Evolutionary conservation across 2,888 invertebrate genomes (phyloP).

Genomic region (Thereva unica): DNA sequence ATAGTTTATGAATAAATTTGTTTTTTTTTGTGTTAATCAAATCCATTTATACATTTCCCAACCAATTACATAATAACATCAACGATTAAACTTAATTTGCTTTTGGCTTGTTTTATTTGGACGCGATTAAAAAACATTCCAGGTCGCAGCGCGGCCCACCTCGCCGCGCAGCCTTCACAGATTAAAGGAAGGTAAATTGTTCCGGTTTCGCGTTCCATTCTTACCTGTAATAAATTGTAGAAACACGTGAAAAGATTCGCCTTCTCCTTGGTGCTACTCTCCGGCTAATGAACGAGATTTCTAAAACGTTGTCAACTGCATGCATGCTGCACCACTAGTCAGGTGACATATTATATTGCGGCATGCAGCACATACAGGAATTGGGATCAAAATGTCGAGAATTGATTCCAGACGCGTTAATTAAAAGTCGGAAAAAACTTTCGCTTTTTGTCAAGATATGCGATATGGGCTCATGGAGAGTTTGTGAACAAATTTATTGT

Average conservation of each 20-base stretch:
- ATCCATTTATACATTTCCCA: no score
- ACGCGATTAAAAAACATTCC: no score
- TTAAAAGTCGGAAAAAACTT: constrained; percentile 27
- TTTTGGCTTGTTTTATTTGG: no score
- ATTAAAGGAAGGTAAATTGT: no score
- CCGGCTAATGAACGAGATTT: constrained; percentile 22
- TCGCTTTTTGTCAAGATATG: constrained; percentile 34
- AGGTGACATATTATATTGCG: neutral
- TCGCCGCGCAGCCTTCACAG: no score
- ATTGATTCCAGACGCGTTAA: constrained; percentile 11
- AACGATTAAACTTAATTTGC: no score
- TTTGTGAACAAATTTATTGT: constrained; percentile 24
- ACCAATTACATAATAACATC: no score
- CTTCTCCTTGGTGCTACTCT: neutral
- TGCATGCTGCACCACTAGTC: constrained; percentile 2
- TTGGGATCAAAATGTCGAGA: constrained; percentile 11
- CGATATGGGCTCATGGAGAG: constrained; percentile 9
- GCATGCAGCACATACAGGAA: neutral
- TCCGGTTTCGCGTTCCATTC: no score
- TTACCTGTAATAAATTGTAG: neutral
- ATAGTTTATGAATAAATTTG: no score
- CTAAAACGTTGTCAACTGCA: constrained; percentile 30
- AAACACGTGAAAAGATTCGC: neutral
- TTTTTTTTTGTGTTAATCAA: no score
- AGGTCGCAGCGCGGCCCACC: no score